Evolutionary conservation across 2,113 vertebrate species (phyloP), one percentile per base, ranked within the genome.

Genomic region (Nannobrachium achirus): DNA sequence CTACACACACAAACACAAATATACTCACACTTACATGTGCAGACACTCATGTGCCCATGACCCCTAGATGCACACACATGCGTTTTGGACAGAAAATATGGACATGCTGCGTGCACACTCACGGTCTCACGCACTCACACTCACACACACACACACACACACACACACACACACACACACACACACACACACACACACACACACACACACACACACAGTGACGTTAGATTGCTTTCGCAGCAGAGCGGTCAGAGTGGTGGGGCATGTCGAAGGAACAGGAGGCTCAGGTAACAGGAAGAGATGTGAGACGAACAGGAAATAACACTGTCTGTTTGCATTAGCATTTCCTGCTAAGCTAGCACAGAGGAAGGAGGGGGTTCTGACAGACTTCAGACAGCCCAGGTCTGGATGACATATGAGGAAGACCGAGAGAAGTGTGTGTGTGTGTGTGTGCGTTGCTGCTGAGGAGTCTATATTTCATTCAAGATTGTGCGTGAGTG

Each of bases 311-410:
- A 68, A 78, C 82, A 88, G 88, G 84, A 90, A 90, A 89, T 82
- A 88, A 89, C 85, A 89, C 72, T 74, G 85, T 86, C 88, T 80
- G 66, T 80, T 81, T 76, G 58, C 81, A 84, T 90, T 86, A 90
- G 72, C 71, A 59, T 74, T 79, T 69, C 53, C 71, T 75, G 64
- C 51, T 63, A 68, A 79, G 55, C 41, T 40, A 16, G 44, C 45
- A 55, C 49, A 39, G 51, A 14, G 45, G 56, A 41, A 42, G 39
- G 2, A 51, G 64, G 65, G 69, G 61, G 6, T 39, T 56, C 69
- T 66, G 60, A 60, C 57, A 56, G 60, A 40, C 33, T 57, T 81
- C 13, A 69, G 53, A 45, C 25, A 13, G 45, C 44, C 10, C n/a
- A 10, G 42, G 25, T 15, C 49, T 42, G 14, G 7, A 69, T 59